Evolutionary conservation across 2,888 invertebrate species (phyloP).

Genomic region (Agelastica alni): DNA sequence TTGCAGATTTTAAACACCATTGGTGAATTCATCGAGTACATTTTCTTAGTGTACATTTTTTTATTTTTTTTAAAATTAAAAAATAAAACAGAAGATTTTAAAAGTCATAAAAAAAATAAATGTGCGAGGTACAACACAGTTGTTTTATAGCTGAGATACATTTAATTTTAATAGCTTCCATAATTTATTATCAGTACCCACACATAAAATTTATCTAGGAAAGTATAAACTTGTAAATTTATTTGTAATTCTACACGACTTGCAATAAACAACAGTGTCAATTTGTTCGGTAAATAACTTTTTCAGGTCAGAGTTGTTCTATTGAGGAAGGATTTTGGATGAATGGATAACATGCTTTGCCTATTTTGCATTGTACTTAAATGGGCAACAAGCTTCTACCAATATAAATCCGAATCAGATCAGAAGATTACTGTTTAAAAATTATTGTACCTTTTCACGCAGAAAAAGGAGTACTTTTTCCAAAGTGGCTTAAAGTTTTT

Average conservation of each 20-base stretch:
- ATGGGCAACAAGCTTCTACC: constrained; percentile 1
- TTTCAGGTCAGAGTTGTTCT: constrained; percentile 14
- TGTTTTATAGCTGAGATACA: constrained; percentile 28
- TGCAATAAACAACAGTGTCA: constrained; percentile 18
- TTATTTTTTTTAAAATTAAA: neutral
- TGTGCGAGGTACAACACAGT: neutral
- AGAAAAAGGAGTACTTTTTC: no score
- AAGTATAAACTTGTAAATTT: constrained; percentile 30
- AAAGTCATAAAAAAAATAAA: neutral
- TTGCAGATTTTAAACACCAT: no score
- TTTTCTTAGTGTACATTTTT: no score
- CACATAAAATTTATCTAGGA: constrained; percentile 31
- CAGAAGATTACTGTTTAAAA: constrained; percentile 1
- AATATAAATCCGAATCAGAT: constrained; percentile 13
- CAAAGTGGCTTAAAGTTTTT: no score
- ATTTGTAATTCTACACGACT: constrained; percentile 26
- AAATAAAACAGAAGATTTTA: neutral
- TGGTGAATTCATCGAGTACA: no score
- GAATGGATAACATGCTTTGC: constrained; percentile 14
- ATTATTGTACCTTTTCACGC: neutral
- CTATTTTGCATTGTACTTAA: constrained; percentile 8
- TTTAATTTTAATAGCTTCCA: constrained; percentile 33
- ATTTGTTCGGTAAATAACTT: constrained; percentile 18
- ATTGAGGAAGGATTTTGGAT: constrained; percentile 16
- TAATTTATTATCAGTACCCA: constrained; percentile 36